Base-by-base conservation (phyloP, 2,888 invertebrate genomes). In the Empis stercorea region DNA sequence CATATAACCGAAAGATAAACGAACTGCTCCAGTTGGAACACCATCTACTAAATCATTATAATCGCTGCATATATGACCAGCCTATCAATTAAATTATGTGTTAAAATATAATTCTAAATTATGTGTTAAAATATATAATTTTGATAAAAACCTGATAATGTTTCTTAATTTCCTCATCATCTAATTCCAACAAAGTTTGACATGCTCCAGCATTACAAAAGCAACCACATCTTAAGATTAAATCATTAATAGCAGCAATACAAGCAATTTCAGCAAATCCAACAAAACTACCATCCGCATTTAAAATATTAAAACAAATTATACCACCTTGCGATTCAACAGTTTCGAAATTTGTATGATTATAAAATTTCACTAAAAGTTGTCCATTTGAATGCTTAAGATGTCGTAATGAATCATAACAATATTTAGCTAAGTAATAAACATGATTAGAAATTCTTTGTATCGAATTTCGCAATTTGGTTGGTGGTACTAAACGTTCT, bases 131-230 rank as follows among this genome's bases (percentile, higher is more conserved):
- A n/a, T n/a, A n/a, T 20, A 20, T 4, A 20, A 20, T 20, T 4
- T 5, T 20, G 5, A 20, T 20, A 39, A 32, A 16, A 10, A 78
- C 79, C 63, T 84, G 76, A 65, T 80, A 91, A 65, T 93, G 87
- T 30, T 77, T 73, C 56, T 79, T 78, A 54, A 94, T 73, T 47
- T 86, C 81, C 13, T 76, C 72, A 45, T 82, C 75, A 0, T 78
- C 73, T 10, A 91, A 71, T 9, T 73, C 67, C 41, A 96, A 71
- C 60, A 87, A 85, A 43, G 80, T 71, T 63, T 93, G 88, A 62
- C 96, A 96, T 2, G 94, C 87, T 13, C 96, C 97, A 2, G 93
- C 85, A 71, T 97, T 97, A 66, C 97, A 97, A 64, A 95, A 93
- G 64, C 96, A 96, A 1, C 97, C 97, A 2, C 92, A 92, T 52